Base-by-base conservation (phyloP, 2,113 vertebrate genomes). In the Mugil cephalus region DNA sequence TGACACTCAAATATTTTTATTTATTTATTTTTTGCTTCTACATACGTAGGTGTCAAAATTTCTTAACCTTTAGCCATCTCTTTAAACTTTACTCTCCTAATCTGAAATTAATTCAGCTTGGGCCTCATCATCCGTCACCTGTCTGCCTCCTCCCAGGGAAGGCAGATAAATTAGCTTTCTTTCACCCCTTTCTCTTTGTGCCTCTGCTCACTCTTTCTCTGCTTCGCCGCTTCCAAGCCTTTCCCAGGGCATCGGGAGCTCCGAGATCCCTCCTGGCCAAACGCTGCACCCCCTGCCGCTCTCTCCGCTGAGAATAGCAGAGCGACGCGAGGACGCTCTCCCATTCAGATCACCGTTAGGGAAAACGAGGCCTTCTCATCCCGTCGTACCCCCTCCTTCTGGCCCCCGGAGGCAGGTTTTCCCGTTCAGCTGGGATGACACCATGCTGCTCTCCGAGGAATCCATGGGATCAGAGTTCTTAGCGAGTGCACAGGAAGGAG, bases 201-300 rank as follows among this genome's bases (percentile, higher is more conserved):
- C 84, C 72, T 83, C 76, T 73, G 36, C 30, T 6, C 47, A 61
- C 62, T 60, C 61, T 63, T 67, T 39, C 67, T 55, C 13, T 69
- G 54, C 67, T 34, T 36, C 8, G 3, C 40, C 58, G 40, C 71
- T 58, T 18, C 1, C 1, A 60, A 70, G 66, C 56, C 53, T 65
- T 56, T n/a, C 19, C 46, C 17, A 1, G 67, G 75, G 68, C 62
- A 52, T 63, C 45, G 19, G 65, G 35, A 66, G 53, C 76, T 54
- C 46, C 15, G 9, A 77, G 35, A 75, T 85, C 69, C 90, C 88
- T 82, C 78, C 71, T 74, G 80, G 87, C 74, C 79, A 85, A 83
- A 86, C 63, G 4, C 30, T 0, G 24, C 34, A 59, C 73, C 86
- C 77, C 83, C 69, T 69, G 84, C 76, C 35, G 55, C 34, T 59